Percentiles rank a stretch among this genome's conserved stretches.
Conservation (phyloP, 2,888 invertebrate species). For the Phragmatobia fuliginosa region DNA sequence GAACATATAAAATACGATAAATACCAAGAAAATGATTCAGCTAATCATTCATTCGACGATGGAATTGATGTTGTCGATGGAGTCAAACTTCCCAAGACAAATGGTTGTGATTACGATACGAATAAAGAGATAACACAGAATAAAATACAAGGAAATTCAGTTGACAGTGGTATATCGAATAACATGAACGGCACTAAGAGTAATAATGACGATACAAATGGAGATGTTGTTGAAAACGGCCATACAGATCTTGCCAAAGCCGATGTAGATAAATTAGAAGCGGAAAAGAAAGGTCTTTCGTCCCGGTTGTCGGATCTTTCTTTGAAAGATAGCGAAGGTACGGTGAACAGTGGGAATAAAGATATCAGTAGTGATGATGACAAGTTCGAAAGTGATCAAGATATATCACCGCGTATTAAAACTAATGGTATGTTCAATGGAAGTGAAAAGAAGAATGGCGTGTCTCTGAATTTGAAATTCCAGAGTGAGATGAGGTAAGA, state of each 20-base stretch:
- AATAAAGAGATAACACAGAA: constrained; percentile 58
- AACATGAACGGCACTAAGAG: constrained; percentile 67
- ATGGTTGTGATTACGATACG: constrained; percentile 57
- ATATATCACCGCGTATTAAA: constrained; percentile 67
- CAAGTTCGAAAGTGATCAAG: constrained; percentile 73
- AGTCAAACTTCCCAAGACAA: constrained; percentile 61
- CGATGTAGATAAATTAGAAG: constrained; percentile 55
- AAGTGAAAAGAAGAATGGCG: constrained; percentile 72
- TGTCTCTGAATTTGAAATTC: constrained; percentile 78
- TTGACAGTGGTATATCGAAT: constrained; percentile 79
- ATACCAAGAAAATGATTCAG: constrained; percentile 73
- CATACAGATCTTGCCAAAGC: constrained; percentile 52
- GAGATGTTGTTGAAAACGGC: constrained; percentile 49
- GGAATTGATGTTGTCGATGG: constrained; percentile 79
- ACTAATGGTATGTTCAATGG: constrained; percentile 59
- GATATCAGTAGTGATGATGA: constrained; percentile 77
- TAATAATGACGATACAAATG: constrained; percentile 46
- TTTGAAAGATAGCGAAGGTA: constrained; percentile 71
- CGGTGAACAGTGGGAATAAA: constrained; percentile 52
- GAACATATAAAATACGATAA: constrained; percentile 72
- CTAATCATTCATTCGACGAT: constrained; percentile 81
- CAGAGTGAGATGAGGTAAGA: constrained; percentile 81
- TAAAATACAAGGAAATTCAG: constrained; percentile 76
- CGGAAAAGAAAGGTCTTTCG: constrained; percentile 63
- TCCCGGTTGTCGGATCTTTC: constrained; percentile 75